A percentile compares a stretch with the other conserved stretches of the same genome.
Evolutionary conservation across 2,888 invertebrate species (phyloP).

Genomic region (Acleris emargana): DNA sequence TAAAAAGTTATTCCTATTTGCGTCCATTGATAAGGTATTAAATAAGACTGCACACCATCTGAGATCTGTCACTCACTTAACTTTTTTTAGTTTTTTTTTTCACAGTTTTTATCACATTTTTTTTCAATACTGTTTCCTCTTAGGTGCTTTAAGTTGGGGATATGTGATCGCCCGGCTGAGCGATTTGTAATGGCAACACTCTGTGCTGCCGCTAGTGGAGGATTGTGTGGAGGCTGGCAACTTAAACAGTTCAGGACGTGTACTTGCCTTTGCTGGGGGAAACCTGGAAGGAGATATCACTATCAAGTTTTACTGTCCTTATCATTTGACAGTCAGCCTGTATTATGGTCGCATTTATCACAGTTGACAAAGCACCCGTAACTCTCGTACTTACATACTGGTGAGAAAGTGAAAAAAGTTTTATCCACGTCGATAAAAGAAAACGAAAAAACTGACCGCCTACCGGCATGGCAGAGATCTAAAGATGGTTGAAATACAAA

Average conservation of each 20-base stretch:
- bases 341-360: too few relatives aligned
- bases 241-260: constrained; percentile 71
- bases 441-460: too few relatives aligned
- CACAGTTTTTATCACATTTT: constrained; percentile 79
- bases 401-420: too few relatives aligned
- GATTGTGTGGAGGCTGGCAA: constrained; percentile 61
- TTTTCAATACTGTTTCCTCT: constrained; percentile 74
- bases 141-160: constrained; percentile 54
- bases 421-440: too few relatives aligned
- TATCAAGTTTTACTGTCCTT: too few relatives aligned
- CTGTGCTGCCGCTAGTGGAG: constrained; percentile 61
- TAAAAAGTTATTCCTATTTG: constrained; percentile 52
- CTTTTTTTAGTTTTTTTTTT: constrained; percentile 71
- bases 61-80: constrained; percentile 81
- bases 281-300: constrained; percentile 52
- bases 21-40: constrained; percentile 68
- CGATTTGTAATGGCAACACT: constrained; percentile 46
- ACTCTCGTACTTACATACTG: too few relatives aligned
- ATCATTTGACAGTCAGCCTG: too few relatives aligned
- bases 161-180: constrained; percentile 49
- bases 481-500: constrained; percentile 10
- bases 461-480: too few relatives aligned
- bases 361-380: too few relatives aligned
- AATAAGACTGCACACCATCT: constrained; percentile 73
- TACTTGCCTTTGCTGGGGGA: constrained; percentile 70